Base-by-base conservation (phyloP, 2,113 vertebrate genomes). In the Crocuta crocuta region DNA sequence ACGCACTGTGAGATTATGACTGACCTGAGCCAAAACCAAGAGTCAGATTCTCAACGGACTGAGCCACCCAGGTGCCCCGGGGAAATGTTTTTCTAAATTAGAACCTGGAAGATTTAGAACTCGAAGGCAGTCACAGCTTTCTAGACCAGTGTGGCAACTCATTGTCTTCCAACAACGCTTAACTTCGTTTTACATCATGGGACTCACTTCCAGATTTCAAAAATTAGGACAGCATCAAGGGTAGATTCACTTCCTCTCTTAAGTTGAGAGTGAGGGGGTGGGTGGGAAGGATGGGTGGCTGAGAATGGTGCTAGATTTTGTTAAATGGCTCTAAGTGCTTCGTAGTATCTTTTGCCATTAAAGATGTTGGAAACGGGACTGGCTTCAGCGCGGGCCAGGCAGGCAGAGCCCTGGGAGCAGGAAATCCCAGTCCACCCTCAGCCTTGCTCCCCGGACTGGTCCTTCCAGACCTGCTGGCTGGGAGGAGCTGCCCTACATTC, bases 141-240 rank as follows among this genome's bases (percentile, higher is more conserved):
- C 43, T 53, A 74, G 65, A 45, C 66, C 15, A 1, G 58, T 7
- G 15, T 12, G n/a, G 31, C 76, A 58, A 31, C 43, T 66, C 80
- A 23, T 35, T 63, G 43, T 68, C 45, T 50, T 39, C 81, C 43
- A 13, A 31, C n/a, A 11, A 82, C 21, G 0, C 48, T 61, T 81
- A 58, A 4, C 68, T 92, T 89, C 70, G 65, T 81, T 80, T 93
- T 39, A 19, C 2, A 31, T 45, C 85, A 28, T 8, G 68, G 73
- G 97, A 66, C 89, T 58, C 91, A 79, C 93, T 93, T 96, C 93
- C 94, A 97, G 96, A 53, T 96, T 96, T 96, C 82, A 82, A 50
- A 89, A 35, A 53, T 21, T 55, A 58, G 87, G 74, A 76, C 17
- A 7, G 39, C 10, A 0, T 45, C 13, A 10, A 35, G n/a, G 95